Evolutionary conservation across 2,888 invertebrate species (phyloP).

Genomic region (Yponomeuta sedellus): DNA sequence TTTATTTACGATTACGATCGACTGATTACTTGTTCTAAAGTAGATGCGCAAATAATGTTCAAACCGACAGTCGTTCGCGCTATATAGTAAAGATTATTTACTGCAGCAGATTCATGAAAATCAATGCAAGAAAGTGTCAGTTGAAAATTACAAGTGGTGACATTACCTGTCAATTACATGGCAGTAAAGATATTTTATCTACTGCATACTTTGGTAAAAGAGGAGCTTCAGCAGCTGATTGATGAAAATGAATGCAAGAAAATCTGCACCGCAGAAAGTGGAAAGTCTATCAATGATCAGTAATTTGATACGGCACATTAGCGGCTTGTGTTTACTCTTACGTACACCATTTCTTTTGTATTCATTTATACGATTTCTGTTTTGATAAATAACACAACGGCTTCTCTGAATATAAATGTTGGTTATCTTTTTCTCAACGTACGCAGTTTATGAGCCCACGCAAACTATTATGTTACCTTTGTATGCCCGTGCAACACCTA

Average conservation of each 20-base stretch:
- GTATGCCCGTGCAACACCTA: slow-evolving; percentile 7
- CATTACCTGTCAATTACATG: too few species aligned
- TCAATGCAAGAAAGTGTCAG: too few species aligned
- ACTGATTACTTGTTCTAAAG: background rate
- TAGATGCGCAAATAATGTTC: background rate
- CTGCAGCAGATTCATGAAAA: too few species aligned
- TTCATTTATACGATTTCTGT: background rate
- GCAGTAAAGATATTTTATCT: too few species aligned
- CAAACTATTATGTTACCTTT: slow-evolving; percentile 9
- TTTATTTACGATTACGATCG: background rate
- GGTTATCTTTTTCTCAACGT: background rate
- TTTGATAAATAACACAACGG: slow-evolving; percentile 2
- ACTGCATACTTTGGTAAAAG: too few species aligned
- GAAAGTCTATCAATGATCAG: background rate
- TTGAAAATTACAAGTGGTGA: too few species aligned
- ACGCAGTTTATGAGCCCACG: background rate
- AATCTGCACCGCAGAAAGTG: background rate
- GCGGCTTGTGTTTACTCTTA: background rate
- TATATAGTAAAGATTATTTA: too few species aligned
- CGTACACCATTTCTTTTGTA: background rate
- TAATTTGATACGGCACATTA: background rate
- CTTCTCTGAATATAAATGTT: slow-evolving; percentile 1
- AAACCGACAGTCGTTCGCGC: too few species aligned
- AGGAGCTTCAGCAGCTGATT: too few species aligned
- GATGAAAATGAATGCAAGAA: too few species aligned